Evolutionary conservation across 2,888 invertebrate species (phyloP).

Genomic region (Microchrysa polita): DNA sequence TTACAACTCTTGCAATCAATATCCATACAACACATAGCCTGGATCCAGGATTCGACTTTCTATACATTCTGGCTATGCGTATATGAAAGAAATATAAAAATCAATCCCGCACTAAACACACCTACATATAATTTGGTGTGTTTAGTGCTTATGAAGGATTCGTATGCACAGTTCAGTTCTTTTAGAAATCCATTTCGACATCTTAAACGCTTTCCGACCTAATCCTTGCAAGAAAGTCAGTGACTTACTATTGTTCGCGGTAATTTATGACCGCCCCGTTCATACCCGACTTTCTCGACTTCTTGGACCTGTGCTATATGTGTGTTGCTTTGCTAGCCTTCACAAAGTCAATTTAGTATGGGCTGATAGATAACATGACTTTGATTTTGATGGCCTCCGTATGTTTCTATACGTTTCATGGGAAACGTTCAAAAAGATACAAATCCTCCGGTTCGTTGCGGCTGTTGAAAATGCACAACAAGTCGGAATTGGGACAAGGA

Average conservation of each 20-base stretch:
- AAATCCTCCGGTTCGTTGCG: too few relatives aligned
- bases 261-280: constrained; percentile 39
- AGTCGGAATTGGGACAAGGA: background rate
- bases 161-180: background rate
- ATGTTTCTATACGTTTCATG: too few relatives aligned
- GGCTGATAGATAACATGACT: background rate
- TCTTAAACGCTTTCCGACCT: constrained; percentile 21
- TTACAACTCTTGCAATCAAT: background rate
- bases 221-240: constrained; percentile 38
- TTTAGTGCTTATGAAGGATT: constrained; percentile 14
- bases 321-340: constrained; percentile 15
- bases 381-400: constrained; percentile 1
- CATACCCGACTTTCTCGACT: constrained; percentile 22
- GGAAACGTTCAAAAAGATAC: too few relatives aligned
- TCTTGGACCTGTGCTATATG: background rate
- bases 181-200: background rate
- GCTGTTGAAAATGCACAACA: too few relatives aligned
- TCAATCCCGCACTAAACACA: constrained; percentile 22
- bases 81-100: too few relatives aligned
- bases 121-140: too few relatives aligned
- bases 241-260: constrained; percentile 27
- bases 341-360: constrained; percentile 27
- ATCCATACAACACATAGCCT: too few relatives aligned
- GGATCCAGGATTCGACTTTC: background rate
- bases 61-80: too few relatives aligned